Conservation (phyloP, 2,113 vertebrate genomes). For the Oncorhynchus tshawytscha region DNA sequence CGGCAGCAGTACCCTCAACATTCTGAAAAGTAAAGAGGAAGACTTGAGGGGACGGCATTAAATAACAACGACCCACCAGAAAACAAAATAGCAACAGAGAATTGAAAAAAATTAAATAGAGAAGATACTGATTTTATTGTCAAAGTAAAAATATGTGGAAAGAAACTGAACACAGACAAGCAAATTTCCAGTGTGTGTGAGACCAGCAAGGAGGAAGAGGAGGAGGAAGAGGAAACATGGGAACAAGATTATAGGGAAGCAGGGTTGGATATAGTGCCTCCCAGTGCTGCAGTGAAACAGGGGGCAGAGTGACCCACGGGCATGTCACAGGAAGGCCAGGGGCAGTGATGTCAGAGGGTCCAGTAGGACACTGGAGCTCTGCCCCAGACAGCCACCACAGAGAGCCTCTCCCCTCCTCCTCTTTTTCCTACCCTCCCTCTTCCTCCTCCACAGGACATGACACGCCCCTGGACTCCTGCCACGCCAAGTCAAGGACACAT, state of each 20-base stretch:
- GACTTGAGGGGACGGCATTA: background rate
- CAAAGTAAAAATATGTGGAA: background rate
- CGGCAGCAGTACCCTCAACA: background rate
- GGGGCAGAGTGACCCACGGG: constrained; percentile 22
- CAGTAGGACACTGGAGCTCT: constrained; percentile 9
- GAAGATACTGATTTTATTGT: background rate
- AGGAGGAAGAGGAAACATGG: background rate
- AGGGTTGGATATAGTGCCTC: constrained; percentile 4
- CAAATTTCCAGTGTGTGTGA: background rate
- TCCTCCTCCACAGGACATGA: constrained; percentile 28
- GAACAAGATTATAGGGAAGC: background rate
- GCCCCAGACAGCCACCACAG: constrained; percentile 58
- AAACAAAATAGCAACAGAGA: background rate
- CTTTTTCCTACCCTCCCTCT: constrained; percentile 31
- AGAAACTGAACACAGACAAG: background rate
- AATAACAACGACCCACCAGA: background rate
- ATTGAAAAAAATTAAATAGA: background rate
- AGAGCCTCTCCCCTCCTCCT: constrained; percentile 30
- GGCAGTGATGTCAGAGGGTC: background rate
- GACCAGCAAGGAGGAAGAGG: background rate
- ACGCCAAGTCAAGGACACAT: background rate
- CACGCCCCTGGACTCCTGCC: constrained; percentile 24
- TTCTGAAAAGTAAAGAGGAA: background rate
- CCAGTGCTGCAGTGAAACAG: constrained; percentile 6
- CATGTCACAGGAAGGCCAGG: background rate